Conservation (phyloP, 2,113 vertebrate genomes). For the Cnemophilus loriae region DNA sequence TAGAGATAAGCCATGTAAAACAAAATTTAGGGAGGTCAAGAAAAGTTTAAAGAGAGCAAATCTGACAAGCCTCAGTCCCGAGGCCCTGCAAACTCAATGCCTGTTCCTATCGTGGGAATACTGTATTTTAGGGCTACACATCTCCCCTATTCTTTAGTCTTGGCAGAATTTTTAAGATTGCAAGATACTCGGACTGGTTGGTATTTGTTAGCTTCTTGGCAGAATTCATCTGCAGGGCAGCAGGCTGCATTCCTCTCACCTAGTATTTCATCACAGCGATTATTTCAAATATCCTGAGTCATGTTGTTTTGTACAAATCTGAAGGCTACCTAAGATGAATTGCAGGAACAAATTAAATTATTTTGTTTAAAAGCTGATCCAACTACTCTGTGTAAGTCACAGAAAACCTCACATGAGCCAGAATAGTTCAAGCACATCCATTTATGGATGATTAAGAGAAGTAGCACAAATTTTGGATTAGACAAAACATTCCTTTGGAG, state of each 20-base stretch:
- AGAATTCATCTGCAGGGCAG: background rate
- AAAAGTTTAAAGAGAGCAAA: background rate
- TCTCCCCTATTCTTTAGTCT: background rate
- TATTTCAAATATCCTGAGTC: background rate
- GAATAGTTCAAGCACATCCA: background rate
- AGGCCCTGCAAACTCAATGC: background rate
- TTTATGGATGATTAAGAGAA: background rate
- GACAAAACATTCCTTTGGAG: background rate
- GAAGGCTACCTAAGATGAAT: background rate
- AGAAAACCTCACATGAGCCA: background rate
- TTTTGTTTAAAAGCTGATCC: background rate
- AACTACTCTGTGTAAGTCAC: background rate
- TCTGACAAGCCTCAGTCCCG: background rate
- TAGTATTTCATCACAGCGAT: background rate
- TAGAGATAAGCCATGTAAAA: background rate
- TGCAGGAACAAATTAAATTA: background rate
- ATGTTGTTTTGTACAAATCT: background rate
- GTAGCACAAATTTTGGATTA: background rate
- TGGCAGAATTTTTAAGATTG: background rate
- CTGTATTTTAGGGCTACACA: background rate
- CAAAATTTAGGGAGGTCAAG: background rate
- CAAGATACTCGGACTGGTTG: background rate
- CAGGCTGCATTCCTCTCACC: background rate
- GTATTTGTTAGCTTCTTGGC: conserved; percentile 7
- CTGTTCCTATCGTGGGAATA: background rate